Base-by-base conservation (phyloP, 2,797 vertebrate species). In the Taenioides sp. region DNA sequence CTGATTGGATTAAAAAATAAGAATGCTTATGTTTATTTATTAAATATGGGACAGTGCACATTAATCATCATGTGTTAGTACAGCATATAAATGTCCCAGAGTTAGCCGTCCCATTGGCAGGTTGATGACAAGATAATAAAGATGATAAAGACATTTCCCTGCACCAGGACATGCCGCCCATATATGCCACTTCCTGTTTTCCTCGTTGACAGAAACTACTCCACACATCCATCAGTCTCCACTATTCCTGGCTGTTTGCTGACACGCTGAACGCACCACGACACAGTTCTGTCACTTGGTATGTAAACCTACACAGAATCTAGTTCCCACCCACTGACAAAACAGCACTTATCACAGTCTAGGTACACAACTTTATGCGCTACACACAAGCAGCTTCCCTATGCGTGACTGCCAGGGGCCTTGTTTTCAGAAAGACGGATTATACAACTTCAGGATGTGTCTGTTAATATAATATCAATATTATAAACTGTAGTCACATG, bases 321-420 rank as follows among this genome's bases (percentile, higher is more conserved):
- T 81, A 85, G 83, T 85, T 69, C 71, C 75, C 75, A 81, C 78
- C 72, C 78, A 61, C 57, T 82, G 79, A 63, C 64, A 77, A 78
- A 88, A 80, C 78, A 77, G 14, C 70, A 74, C 79, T 86, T 89
- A 92, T 91, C 89, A 85, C 80, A 77, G 16, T 27, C 69, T 50
- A 50, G 22, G 31, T 50, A 37, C 65, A 72, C 74, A 70, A 71
- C 57, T 70, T 50, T 69, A 68, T 61, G 43, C 50, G 62, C 34
- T 1, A 25, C 62, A 47, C 62, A 65, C 37, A 23, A 23, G 62
- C 62, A 9, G 34, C 40, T 64, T 22, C 12, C 37, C 62, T 43
- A 20, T 22, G 34, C 14, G 62, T 34, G 10, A 40, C 31, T 63
- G 37, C 23, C 62, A 27, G 37, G 59, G 59, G 59, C 28, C 59